Percentiles rank a stretch among this genome's conserved stretches.
Evolutionary conservation across 53 echinoderm and acorn worm species (phyloP).

Genomic region (Pentamera pediparva): DNA sequence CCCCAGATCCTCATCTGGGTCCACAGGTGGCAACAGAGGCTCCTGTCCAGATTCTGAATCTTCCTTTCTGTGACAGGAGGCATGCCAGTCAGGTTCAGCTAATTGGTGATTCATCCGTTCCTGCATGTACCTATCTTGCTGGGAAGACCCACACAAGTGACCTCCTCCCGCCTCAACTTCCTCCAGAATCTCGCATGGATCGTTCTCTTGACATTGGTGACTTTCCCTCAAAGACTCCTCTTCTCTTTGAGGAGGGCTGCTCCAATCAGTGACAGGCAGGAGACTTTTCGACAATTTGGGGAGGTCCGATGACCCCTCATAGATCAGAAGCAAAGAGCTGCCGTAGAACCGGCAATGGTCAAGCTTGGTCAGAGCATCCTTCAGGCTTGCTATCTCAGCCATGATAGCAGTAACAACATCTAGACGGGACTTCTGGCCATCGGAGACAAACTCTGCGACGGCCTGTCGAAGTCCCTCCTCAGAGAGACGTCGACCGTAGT

Average conservation of each 20-base stretch:
- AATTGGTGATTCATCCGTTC: no score
- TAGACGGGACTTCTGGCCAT: conserved; percentile 28
- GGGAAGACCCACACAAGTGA: no score
- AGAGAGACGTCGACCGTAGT: conserved; percentile 73
- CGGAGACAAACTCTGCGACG: conserved; percentile 51
- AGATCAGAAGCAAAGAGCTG: conserved; percentile 76
- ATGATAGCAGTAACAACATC: conserved; percentile 62
- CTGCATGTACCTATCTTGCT: no score
- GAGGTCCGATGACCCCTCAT: conserved; percentile 75
- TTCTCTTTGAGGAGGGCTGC: not conserved
- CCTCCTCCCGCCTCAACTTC: no score
- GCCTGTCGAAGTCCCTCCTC: conserved; percentile 59
- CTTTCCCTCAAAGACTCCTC: not conserved
- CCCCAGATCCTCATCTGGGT: no score
- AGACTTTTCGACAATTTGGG: no score
- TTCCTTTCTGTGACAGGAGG: not conserved
- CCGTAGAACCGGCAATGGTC: conserved; percentile 55
- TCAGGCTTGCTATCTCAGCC: conserved; percentile 39
- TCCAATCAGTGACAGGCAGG: not conserved
- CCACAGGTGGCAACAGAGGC: no score
- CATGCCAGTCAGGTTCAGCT: not conserved
- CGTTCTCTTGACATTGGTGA: not conserved
- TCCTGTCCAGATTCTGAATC: no score
- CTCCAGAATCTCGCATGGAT: not conserved
- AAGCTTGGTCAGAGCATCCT: conserved; percentile 39